Evolutionary conservation across 2,797 vertebrate genomes (phyloP).

Genomic region (Spheniscus humboldti): DNA sequence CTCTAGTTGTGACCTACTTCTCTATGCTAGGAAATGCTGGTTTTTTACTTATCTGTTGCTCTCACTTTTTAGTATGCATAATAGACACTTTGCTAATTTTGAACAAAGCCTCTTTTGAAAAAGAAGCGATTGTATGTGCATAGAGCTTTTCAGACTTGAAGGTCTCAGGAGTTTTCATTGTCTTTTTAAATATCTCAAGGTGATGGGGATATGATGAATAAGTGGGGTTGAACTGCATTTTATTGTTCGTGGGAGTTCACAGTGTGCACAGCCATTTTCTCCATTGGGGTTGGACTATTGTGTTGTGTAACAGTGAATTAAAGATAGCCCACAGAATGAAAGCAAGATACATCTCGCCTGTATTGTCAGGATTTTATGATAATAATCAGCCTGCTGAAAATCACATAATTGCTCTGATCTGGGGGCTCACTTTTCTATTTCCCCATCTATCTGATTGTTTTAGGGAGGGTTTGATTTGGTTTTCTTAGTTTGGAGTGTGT

Average conservation of each 20-base stretch:
- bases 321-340: neutral
- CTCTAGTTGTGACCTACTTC: neutral
- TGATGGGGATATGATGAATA: neutral
- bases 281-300: neutral
- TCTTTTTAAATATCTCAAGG: neutral
- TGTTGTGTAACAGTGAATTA: neutral
- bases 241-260: neutral
- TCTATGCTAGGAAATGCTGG: neutral
- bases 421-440: neutral
- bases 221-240: neutral
- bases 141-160: neutral
- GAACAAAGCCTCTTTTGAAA: neutral
- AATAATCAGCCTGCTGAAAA: neutral
- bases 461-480: neutral
- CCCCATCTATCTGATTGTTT: neutral
- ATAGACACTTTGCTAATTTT: neutral
- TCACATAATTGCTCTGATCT: neutral
- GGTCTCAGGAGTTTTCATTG: slow-evolving; percentile 22
- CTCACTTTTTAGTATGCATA: neutral
- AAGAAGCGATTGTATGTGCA: neutral
- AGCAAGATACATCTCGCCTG: neutral
- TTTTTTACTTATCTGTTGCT: neutral
- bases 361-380: neutral
- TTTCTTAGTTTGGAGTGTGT: neutral
- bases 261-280: slow-evolving; percentile 13